phyloP scores from a whole-genome alignment of 2,113 vertebrate genomes.

The Chinchilla lanigera region DNA sequence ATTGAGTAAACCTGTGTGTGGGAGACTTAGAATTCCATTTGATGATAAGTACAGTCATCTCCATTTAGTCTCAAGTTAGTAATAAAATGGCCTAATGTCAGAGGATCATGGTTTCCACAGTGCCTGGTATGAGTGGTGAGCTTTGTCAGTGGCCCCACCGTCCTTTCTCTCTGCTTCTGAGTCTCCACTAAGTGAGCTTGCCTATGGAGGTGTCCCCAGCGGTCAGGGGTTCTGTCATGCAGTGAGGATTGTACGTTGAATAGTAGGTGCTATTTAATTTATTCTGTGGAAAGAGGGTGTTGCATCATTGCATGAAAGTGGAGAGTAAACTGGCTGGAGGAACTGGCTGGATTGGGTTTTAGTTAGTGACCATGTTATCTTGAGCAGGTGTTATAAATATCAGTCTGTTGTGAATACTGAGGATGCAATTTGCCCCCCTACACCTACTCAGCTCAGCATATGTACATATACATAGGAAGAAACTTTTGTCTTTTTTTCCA shows the following conservation, averaged over 20 bases:
- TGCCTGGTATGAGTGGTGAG: background rate
- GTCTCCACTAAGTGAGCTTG: background rate
- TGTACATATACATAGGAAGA: slow-evolving; percentile 28
- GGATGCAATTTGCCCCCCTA: background rate
- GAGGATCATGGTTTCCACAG: background rate
- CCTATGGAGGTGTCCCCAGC: background rate
- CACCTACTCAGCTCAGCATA: slow-evolving; percentile 44
- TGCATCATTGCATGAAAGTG: background rate
- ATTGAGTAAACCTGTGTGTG: slow-evolving; percentile 30
- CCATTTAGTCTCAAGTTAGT: slow-evolving; percentile 53
- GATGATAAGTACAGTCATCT: background rate
- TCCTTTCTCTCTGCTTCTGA: background rate
- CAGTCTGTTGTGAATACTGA: background rate
- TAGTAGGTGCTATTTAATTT: background rate
- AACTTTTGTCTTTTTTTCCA: slow-evolving; percentile 62
- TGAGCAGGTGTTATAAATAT: slow-evolving; percentile 71
- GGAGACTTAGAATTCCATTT: background rate
- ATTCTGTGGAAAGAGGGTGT: background rate
- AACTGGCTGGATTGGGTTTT: slow-evolving; percentile 4
- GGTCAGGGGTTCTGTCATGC: background rate
- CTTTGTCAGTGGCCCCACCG: background rate
- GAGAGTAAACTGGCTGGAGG: background rate
- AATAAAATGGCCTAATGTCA: slow-evolving; percentile 5
- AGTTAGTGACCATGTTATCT: background rate
- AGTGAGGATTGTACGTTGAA: background rate